phyloP scores from a whole-genome alignment of 2,113 vertebrate species.

The Mobula hypostoma region DNA sequence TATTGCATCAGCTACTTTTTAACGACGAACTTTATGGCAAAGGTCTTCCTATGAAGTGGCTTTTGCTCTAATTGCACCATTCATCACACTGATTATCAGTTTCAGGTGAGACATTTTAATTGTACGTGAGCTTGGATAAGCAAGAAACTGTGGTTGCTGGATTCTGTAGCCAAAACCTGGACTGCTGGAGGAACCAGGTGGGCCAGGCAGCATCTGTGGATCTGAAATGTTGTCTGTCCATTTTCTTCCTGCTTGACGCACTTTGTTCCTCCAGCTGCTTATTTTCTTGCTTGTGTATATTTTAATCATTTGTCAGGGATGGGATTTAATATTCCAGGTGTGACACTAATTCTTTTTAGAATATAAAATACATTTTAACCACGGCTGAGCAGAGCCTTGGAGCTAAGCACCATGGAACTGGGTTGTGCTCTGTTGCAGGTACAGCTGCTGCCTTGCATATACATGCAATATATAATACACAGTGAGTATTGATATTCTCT shows the following conservation, averaged over 20 bases:
- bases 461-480: not conserved
- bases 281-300: not conserved
- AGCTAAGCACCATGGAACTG: not conserved
- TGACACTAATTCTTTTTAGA: constrained; percentile 11
- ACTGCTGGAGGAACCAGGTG: too few species aligned
- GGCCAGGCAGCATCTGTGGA: too few species aligned
- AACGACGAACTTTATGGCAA: too few species aligned
- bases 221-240: too few species aligned
- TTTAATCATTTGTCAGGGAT: constrained; percentile 29
- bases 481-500: constrained; percentile 4
- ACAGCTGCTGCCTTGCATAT: constrained; percentile 2
- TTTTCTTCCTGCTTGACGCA: too few species aligned
- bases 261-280: too few species aligned
- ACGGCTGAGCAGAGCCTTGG: not conserved
- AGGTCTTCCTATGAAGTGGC: not conserved
- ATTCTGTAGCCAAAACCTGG: too few species aligned
- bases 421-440: constrained; percentile 4
- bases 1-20: not conserved
- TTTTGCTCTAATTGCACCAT: not conserved
- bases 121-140: too few species aligned
- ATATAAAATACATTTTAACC: constrained; percentile 34
- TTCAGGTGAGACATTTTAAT: not conserved
- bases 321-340: constrained; percentile 9
- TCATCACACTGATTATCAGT: not conserved
- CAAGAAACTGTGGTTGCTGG: too few species aligned